Conservation (phyloP, 2,113 vertebrate species). For the Calyptomena viridis region DNA sequence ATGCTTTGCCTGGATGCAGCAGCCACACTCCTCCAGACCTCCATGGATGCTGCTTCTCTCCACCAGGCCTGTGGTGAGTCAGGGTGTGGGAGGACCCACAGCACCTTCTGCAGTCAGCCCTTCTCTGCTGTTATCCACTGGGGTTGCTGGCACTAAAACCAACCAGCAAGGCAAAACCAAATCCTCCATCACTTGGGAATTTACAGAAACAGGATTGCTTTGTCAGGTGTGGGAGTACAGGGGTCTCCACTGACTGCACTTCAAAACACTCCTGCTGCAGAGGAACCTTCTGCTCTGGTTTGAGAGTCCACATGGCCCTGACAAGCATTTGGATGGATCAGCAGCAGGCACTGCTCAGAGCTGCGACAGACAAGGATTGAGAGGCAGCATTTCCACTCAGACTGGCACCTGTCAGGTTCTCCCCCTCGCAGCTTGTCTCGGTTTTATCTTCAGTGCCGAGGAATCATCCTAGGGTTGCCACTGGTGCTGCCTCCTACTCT, state of each 20-base stretch:
- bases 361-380: neutral
- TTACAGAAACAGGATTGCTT: neutral
- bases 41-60: rapidly evolving
- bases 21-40: neutral
- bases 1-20: neutral
- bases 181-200: neutral
- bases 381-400: neutral
- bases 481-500: too few species aligned
- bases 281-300: neutral
- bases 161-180: neutral
- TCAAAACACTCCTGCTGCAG: neutral
- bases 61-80: neutral
- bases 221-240: neutral
- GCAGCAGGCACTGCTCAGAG: neutral
- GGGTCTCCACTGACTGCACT: neutral
- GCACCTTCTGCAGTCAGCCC: neutral
- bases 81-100: neutral
- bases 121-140: rapidly evolving
- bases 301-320: neutral
- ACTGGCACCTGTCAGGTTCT: constrained; percentile 24
- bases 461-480: too few species aligned
- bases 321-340: neutral
- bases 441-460: neutral
- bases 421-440: neutral
- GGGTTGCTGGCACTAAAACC: neutral